Conservation (phyloP, 2,888 invertebrate genomes). For the Antitype chi region DNA sequence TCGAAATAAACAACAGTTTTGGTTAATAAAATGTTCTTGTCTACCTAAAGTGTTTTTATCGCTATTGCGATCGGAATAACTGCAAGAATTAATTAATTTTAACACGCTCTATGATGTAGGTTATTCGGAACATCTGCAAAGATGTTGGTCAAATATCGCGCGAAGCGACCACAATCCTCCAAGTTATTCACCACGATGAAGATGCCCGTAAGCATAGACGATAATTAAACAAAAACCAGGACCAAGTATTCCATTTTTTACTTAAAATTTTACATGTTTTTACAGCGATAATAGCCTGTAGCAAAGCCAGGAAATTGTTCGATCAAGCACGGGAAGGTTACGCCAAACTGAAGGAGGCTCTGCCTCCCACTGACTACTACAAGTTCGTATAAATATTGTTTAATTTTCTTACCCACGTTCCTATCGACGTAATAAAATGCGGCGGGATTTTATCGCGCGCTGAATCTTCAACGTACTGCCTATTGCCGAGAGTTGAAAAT, state of each 20-base stretch:
- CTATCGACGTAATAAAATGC: too few relatives aligned
- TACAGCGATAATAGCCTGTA: conserved; percentile 92
- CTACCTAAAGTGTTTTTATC: not conserved
- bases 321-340: conserved; percentile 92
- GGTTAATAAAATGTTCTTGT: not conserved
- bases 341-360: conserved; percentile 91
- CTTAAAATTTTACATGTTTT: not conserved
- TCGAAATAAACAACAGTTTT: conserved; percentile 14
- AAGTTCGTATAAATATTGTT: conserved; percentile 83
- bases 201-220: conserved; percentile 91
- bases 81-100: conserved; percentile 7
- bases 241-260: not conserved
- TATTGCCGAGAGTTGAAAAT: too few relatives aligned
- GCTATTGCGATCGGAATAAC: not conserved
- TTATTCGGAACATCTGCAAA: conserved; percentile 92
- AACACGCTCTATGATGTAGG: conserved; percentile 79
- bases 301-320: conserved; percentile 92
- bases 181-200: conserved; percentile 95
- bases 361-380: conserved; percentile 95
- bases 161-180: conserved; percentile 94
- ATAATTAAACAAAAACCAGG: not conserved
- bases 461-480: too few relatives aligned
- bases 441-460: too few relatives aligned
- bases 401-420: not conserved
- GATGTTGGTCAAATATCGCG: conserved; percentile 95